Conservation (phyloP, 2,113 vertebrate species). For the Stomatorhinus ivindoensis region DNA sequence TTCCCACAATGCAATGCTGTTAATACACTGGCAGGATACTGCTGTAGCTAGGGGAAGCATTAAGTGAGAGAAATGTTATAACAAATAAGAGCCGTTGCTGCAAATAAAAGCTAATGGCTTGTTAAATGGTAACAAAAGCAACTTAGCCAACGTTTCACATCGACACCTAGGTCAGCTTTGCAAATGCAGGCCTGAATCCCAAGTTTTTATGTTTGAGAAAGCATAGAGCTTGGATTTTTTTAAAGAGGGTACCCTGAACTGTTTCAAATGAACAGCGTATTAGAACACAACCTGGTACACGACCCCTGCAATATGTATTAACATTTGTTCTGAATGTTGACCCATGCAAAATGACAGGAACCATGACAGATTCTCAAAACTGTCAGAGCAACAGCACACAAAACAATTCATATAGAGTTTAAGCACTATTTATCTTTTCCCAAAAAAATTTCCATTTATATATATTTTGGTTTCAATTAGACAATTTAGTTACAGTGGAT, state of each 20-base stretch:
- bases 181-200: neutral
- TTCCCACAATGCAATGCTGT: conserved; percentile 5
- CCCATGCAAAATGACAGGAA: neutral
- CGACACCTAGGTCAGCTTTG: conserved; percentile 7
- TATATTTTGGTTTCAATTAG: conserved; percentile 18
- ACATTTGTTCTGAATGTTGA: neutral
- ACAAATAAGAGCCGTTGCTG: neutral
- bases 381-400: conserved; percentile 5
- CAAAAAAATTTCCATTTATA: neutral
- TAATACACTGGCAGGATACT: neutral
- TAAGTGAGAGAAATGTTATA: neutral
- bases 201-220: conserved; percentile 21
- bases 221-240: conserved; percentile 36
- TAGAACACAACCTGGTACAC: neutral
- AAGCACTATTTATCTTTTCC: conserved; percentile 1
- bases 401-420: conserved; percentile 12
- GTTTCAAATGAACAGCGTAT: neutral
- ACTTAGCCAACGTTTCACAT: neutral
- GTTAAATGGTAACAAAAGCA: conserved; percentile 2
- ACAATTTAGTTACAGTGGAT: conserved; percentile 9
- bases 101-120: neutral
- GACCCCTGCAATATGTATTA: neutral
- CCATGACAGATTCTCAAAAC: conserved; percentile 6
- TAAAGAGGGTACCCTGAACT: neutral
- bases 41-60: neutral